Percentiles rank a stretch among this genome's conserved stretches.
Conservation (phyloP, 1,140 invertebrate species). For the Macrobrachium rosenbergii region DNA sequence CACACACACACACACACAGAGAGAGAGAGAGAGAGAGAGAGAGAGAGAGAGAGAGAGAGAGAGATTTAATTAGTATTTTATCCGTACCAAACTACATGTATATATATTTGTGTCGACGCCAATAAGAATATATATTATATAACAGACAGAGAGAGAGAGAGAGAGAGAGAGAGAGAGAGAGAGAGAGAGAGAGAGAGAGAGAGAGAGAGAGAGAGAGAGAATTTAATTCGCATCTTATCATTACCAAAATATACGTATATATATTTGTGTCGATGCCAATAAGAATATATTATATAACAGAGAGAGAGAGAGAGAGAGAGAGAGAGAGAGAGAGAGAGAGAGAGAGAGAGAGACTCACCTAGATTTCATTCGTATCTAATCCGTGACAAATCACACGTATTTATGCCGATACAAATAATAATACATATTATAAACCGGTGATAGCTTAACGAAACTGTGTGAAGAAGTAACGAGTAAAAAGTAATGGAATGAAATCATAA, state of each 20-base stretch:
- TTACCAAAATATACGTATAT: no score
- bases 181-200: no score
- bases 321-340: not conserved
- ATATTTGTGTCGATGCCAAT: not conserved
- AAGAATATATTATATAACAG: not conserved
- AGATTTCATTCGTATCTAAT: not conserved
- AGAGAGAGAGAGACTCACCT: not conserved
- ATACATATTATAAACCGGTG: no score
- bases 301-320: not conserved
- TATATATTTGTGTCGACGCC: not conserved
- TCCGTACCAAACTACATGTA: not conserved
- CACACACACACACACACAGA: not conserved
- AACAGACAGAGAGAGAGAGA: no score
- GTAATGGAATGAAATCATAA: no score
- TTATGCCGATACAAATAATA: no score
- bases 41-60: constrained; percentile 20
- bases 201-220: no score
- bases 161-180: no score
- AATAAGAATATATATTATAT: no score
- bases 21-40: constrained; percentile 20
- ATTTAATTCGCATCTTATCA: no score
- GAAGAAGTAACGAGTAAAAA: no score
- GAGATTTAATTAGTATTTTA: not conserved
- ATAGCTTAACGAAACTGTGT: no score
- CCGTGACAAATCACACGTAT: not conserved